Conservation (phyloP, 1,140 invertebrate species). For the Akabosia matsudoensis region DNA sequence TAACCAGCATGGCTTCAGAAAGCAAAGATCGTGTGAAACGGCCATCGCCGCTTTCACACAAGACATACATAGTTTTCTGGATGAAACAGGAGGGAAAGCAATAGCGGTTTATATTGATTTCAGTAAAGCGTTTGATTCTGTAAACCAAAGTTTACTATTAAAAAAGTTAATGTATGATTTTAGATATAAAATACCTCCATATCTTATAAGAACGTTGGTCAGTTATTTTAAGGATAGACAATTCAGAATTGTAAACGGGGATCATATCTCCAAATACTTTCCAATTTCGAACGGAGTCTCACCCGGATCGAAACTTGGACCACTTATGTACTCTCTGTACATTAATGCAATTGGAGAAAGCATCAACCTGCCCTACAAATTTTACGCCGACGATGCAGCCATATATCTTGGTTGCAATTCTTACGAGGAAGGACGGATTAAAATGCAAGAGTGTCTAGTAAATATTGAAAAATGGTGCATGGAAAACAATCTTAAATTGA, state of each 20-base stretch:
- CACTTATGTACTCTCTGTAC: background rate
- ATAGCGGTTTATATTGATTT: constrained; percentile 25
- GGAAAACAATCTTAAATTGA: background rate
- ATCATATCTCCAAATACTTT: background rate
- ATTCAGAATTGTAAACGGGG: background rate
- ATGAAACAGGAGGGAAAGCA: background rate
- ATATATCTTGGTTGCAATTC: background rate
- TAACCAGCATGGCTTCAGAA: constrained; percentile 22
- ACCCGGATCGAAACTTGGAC: background rate
- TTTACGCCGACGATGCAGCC: background rate
- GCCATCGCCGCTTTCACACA: background rate
- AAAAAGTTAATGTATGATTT: constrained; percentile 17
- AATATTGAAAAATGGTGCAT: background rate
- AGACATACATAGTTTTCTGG: background rate
- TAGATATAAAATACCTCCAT: background rate
- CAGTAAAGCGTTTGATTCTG: constrained; percentile 24
- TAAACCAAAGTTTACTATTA: background rate
- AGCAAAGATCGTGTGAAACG: background rate
- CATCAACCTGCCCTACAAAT: background rate
- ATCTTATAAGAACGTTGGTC: background rate
- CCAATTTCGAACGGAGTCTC: constrained; percentile 42
- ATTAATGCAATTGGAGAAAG: background rate
- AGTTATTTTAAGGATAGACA: background rate
- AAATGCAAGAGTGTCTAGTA: background rate
- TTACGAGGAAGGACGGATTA: background rate